Base-by-base conservation (phyloP, 2,888 invertebrate genomes). In the Drosophila helvetica region DNA sequence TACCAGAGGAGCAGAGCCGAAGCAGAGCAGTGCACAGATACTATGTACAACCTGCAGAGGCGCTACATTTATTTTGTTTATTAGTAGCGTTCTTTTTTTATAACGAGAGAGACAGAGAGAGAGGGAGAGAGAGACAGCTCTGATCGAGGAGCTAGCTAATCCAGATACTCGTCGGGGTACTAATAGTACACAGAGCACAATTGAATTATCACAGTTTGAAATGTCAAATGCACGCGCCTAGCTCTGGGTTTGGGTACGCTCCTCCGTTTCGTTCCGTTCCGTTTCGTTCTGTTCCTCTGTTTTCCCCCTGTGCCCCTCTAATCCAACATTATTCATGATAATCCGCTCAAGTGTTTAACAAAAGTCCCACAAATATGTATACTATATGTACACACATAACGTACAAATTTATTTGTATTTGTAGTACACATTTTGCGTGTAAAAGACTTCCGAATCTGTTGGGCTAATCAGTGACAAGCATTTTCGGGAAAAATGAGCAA, bases 171-270 rank as follows among this genome's bases (percentile, higher is more conserved):
- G 17, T 53, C 27, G 73, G 54, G 48, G 50, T 54, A 77, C 71
- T 69, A 79, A 83, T 75, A 79, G 83, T 81, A 82, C 79, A 75
- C 66, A 71, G 48, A 68, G 50, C 74, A 81, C 79, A 85, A 85
- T 85, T 85, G 76, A 85, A 88, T 88, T 88, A 85, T 88, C 85
- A 75, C 85, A 88, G 85, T 73, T 86, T 86, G 85, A 88, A 81
- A 85, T 88, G 80, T 84, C 80, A 83, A 60, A 80, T 73, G 75
- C 88, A 88, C 83, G 88, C 86, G 84, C 84, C 88, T 65, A 66
- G 65, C 33, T 33, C 12, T 33, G 12, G 61, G 52, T 72, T 43
- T 47, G 46, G 58, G 47, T 25, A 48, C 54, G 33, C 47, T 9
- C 15, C 48, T 46, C 33, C 52, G 45, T 43, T 57, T 19, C 52